Evolutionary conservation across 2,113 vertebrate genomes (phyloP).

Genomic region (Pao palembangensis): DNA sequence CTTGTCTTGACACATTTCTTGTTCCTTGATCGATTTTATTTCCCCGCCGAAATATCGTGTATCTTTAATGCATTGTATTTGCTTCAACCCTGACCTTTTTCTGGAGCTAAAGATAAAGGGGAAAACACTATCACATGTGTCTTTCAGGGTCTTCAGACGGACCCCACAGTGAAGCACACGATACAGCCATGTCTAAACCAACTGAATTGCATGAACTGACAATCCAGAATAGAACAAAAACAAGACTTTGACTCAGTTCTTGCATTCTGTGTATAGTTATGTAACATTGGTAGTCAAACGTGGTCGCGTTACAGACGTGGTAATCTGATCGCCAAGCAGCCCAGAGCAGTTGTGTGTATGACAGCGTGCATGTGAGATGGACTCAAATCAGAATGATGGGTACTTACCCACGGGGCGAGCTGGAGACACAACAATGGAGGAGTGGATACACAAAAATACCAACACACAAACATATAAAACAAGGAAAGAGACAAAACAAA

Average conservation of each 20-base stretch:
- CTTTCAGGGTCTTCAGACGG: too few relatives aligned
- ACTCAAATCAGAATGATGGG: constrained; percentile 86
- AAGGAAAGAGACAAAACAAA: constrained; percentile 62
- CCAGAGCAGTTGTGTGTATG: constrained; percentile 36
- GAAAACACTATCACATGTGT: constrained; percentile 28
- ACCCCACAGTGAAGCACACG: too few relatives aligned
- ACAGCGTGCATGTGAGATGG: constrained; percentile 82
- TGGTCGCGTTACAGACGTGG: constrained; percentile 65
- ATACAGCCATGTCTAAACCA: too few relatives aligned
- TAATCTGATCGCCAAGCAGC: constrained; percentile 47
- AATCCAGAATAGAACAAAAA: too few relatives aligned
- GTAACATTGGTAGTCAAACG: constrained; percentile 37
- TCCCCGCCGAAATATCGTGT: background rate
- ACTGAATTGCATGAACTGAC: too few relatives aligned
- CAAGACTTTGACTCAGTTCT: too few relatives aligned
- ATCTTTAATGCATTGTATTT: constrained; percentile 1
- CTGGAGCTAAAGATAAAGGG: constrained; percentile 2
- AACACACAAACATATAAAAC: constrained; percentile 61
- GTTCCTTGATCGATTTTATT: constrained; percentile 5
- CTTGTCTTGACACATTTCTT: constrained; percentile 23
- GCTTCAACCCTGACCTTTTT: constrained; percentile 15
- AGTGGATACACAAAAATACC: constrained; percentile 83
- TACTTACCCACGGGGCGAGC: constrained; percentile 99
- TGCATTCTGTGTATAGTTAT: background rate
- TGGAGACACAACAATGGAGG: constrained; percentile 97